These are phyloP conservation scores for Turritopsis rubra DNA, from an alignment of 30 jellyfish, hydroid and myxozoan genomes.

Conservation along the genomic window DNA sequence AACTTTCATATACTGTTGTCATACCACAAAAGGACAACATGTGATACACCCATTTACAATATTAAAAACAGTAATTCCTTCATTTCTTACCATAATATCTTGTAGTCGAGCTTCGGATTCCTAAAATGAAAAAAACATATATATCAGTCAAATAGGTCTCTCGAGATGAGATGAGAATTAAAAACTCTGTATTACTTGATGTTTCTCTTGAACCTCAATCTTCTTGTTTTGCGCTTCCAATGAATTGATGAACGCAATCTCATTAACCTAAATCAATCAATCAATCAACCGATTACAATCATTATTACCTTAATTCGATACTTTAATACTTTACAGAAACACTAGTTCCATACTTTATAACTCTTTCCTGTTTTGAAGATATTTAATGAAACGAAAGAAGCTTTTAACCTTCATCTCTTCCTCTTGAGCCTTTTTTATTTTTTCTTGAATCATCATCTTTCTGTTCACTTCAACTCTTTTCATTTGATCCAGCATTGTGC, in stretches of 20 bases:
- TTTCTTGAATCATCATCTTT: slow-evolving; percentile 67
- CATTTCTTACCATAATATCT: slow-evolving; percentile 69
- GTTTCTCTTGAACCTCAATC: slow-evolving; percentile 90
- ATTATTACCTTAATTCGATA: not conserved
- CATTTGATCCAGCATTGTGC: slow-evolving; percentile 60
- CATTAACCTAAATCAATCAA: slow-evolving; percentile 59
- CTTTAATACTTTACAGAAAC: not conserved
- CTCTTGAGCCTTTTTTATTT: slow-evolving; percentile 87
- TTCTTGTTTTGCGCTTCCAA: slow-evolving; percentile 91
- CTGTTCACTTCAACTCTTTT: slow-evolving; percentile 70
- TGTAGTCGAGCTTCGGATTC: slow-evolving; percentile 82
- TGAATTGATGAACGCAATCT: slow-evolving; percentile 84
- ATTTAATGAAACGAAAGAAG: not conserved
- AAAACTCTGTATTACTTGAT: slow-evolving; percentile 38
- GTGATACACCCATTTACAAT: no score
- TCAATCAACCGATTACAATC: not conserved
- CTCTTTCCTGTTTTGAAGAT: not conserved
- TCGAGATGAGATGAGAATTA: not conserved
- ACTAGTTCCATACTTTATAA: not conserved
- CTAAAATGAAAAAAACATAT: slow-evolving; percentile 27
- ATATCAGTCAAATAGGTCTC: not conserved
- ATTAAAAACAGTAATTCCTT: not conserved
- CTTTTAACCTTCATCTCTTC: slow-evolving; percentile 85
- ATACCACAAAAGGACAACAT: no score
- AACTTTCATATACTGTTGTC: no score